Evolutionary conservation across 2,797 vertebrate species (phyloP).

Genomic region (Austrolebias charrua): DNA sequence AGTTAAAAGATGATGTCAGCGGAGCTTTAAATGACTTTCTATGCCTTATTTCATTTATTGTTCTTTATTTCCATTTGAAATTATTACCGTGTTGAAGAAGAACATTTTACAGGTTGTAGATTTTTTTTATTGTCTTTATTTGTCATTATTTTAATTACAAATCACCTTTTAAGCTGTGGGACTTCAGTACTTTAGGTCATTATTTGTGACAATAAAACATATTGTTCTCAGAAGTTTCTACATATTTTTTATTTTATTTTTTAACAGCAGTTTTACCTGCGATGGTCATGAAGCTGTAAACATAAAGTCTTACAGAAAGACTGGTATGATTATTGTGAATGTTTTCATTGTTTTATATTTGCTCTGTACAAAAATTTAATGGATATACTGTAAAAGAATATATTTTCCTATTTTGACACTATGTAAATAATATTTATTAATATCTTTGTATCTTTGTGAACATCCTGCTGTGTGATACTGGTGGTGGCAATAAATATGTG

Average conservation of each 20-base stretch:
- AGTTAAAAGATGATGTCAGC: too few species aligned
- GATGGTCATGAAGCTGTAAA: slow-evolving; percentile 34
- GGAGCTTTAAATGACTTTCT: neutral
- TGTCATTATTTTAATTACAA: neutral
- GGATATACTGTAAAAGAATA: slow-evolving; percentile 22
- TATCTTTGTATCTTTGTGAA: slow-evolving; percentile 61
- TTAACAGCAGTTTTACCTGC: slow-evolving; percentile 38
- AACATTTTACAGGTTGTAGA: neutral
- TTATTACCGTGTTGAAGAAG: neutral
- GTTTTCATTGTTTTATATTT: slow-evolving; percentile 60
- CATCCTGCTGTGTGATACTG: slow-evolving; percentile 30
- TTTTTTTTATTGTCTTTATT: neutral
- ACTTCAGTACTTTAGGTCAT: neutral
- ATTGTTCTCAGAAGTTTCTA: slow-evolving; percentile 48
- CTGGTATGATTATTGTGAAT: slow-evolving; percentile 35
- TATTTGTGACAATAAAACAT: slow-evolving; percentile 17
- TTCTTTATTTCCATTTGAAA: neutral
- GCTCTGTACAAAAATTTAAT: slow-evolving; percentile 51
- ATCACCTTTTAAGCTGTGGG: neutral
- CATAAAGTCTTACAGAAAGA: slow-evolving; percentile 27
- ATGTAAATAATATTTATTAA: slow-evolving; percentile 72
- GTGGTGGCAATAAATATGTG: slow-evolving; percentile 44
- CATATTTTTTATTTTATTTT: slow-evolving; percentile 66
- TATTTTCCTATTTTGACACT: slow-evolving; percentile 58
- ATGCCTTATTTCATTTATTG: neutral